Evolutionary conservation across 2,113 vertebrate genomes (phyloP).

Genomic region (Pterocles gutturalis): DNA sequence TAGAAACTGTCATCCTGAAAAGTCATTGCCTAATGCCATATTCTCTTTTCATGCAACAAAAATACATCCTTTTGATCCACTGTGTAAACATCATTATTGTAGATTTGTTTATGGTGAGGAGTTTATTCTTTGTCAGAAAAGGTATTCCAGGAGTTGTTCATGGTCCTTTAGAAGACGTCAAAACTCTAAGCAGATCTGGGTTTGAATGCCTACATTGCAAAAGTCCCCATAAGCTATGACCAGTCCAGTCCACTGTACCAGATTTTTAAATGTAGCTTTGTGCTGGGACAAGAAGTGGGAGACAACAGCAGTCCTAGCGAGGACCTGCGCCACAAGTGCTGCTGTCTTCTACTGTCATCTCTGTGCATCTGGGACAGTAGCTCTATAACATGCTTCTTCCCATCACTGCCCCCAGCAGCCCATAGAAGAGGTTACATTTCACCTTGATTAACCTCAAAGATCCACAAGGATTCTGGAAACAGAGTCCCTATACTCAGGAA

Average conservation of each 20-base stretch:
- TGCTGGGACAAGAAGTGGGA: not conserved
- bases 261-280: not conserved
- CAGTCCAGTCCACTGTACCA: not conserved
- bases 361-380: not conserved
- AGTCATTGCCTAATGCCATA: not conserved
- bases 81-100: not conserved
- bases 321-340: not conserved
- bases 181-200: not conserved
- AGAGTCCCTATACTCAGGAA: not conserved
- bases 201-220: not conserved
- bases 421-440: not conserved
- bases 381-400: not conserved
- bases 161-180: not conserved
- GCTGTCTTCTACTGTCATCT: not conserved
- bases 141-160: not conserved
- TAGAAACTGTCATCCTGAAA: not conserved
- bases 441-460: not conserved
- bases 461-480: not conserved
- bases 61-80: not conserved
- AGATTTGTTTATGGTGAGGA: not conserved
- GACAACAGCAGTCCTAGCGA: not conserved
- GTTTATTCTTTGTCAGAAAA: not conserved
- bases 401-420: not conserved
- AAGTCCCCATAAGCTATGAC: not conserved
- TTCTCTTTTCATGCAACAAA: not conserved